Evolutionary conservation across 2,888 invertebrate genomes (phyloP).

Genomic region (Leptinotarsa haldemani): DNA sequence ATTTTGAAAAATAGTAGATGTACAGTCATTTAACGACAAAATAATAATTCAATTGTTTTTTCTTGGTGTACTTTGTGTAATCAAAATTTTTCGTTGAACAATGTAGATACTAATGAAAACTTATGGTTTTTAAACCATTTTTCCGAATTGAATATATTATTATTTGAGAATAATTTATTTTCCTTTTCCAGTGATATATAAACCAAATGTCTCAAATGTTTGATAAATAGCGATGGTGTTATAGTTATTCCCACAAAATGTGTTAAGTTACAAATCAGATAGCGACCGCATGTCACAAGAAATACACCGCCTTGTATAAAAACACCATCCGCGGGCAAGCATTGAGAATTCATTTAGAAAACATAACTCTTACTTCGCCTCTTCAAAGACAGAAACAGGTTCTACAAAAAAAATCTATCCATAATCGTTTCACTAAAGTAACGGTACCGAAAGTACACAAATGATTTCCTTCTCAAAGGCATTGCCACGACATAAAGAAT

Average conservation of each 20-base stretch:
- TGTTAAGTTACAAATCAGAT: background rate
- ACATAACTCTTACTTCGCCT: constrained; percentile 22
- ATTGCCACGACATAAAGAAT: constrained; percentile 24
- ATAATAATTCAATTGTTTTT: too few relatives aligned
- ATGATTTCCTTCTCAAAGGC: constrained; percentile 43
- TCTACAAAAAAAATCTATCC: constrained; percentile 22
- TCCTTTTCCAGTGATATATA: too few relatives aligned
- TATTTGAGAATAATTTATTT: too few relatives aligned
- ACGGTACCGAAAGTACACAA: constrained; percentile 41
- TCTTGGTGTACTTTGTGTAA: too few relatives aligned
- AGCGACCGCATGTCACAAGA: background rate
- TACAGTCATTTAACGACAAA: too few relatives aligned
- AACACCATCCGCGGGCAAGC: constrained; percentile 9
- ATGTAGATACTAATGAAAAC: too few relatives aligned
- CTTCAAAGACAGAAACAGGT: constrained; percentile 33
- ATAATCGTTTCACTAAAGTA: constrained; percentile 44
- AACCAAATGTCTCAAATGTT: background rate
- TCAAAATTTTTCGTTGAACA: too few relatives aligned
- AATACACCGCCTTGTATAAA: background rate
- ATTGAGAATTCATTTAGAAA: constrained; percentile 6
- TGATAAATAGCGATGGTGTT: background rate
- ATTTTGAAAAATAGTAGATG: too few relatives aligned
- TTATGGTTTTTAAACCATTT: too few relatives aligned
- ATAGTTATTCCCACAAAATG: background rate
- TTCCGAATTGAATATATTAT: too few relatives aligned